phyloP scores from a whole-genome alignment of 1,140 invertebrate species.

The Sogatella furcifera region DNA sequence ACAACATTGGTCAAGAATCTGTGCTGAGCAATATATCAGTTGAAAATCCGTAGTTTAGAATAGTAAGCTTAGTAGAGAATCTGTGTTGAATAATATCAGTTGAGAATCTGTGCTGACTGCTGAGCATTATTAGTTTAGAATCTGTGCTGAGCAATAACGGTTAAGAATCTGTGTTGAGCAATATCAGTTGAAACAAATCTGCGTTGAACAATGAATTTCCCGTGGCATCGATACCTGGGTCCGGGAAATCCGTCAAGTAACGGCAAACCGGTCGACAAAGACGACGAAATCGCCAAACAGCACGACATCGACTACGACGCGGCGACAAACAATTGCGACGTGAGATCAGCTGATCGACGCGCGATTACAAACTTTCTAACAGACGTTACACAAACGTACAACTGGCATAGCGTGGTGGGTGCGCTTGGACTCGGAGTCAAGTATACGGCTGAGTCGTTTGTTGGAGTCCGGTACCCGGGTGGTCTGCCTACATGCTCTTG shows the following conservation, averaged over 20 bases:
- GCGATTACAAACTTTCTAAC: background rate
- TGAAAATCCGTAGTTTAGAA: too few relatives aligned
- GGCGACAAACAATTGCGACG: background rate
- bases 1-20: too few relatives aligned
- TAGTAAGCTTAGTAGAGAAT: too few relatives aligned
- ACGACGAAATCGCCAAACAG: background rate
- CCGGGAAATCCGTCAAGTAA: background rate
- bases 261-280: background rate
- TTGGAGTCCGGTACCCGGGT: background rate
- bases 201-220: constrained; percentile 5
- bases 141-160: too few relatives aligned
- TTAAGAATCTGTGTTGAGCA: too few relatives aligned
- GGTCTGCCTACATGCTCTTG: too few relatives aligned
- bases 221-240: background rate
- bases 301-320: background rate
- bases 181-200: too few relatives aligned
- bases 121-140: too few relatives aligned
- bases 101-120: too few relatives aligned
- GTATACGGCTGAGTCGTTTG: background rate
- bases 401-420: background rate
- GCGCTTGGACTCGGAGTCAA: background rate
- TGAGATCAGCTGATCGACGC: background rate
- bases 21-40: too few relatives aligned
- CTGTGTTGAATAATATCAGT: too few relatives aligned
- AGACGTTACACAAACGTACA: background rate